Conservation (phyloP, 2,888 invertebrate species). For the Unio delphinus region DNA sequence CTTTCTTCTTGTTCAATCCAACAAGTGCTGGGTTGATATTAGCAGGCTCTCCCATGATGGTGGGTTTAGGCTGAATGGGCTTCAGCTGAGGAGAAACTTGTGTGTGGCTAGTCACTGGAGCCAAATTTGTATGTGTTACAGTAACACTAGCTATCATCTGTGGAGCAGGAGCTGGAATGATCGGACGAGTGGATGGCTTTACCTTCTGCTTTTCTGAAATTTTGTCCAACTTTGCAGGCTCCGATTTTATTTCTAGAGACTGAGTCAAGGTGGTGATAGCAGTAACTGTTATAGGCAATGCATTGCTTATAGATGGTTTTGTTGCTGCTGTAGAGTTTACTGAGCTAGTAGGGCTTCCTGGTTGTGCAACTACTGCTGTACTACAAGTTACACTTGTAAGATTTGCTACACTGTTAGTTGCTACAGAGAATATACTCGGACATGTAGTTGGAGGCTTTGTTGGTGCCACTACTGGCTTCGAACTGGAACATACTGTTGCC, state of each 20-base stretch:
- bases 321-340: slow-evolving; percentile 1
- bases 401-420: neutral
- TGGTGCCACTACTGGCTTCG: neutral
- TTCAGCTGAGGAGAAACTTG: slow-evolving; percentile 63
- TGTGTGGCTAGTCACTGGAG: slow-evolving; percentile 52
- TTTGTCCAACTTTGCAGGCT: slow-evolving; percentile 28
- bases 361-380: too few species aligned
- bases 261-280: slow-evolving; percentile 29
- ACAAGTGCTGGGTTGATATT: slow-evolving; percentile 62
- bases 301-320: slow-evolving; percentile 15
- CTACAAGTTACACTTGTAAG: neutral
- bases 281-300: slow-evolving; percentile 38
- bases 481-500: slow-evolving; percentile 1
- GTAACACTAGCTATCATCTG: slow-evolving; percentile 56
- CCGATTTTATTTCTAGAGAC: slow-evolving; percentile 48
- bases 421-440: slow-evolving; percentile 2
- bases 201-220: slow-evolving; percentile 41
- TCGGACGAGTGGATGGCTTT: slow-evolving; percentile 52
- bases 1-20: slow-evolving; percentile 65
- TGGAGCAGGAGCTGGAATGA: slow-evolving; percentile 62
- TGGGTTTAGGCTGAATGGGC: slow-evolving; percentile 71
- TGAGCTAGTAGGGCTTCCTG: neutral
- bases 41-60: slow-evolving; percentile 67
- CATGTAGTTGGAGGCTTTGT: slow-evolving; percentile 5
- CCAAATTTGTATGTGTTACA: slow-evolving; percentile 49